Evolutionary conservation across 1,140 invertebrate species (phyloP).

Genomic region (Panulirus ornatus): DNA sequence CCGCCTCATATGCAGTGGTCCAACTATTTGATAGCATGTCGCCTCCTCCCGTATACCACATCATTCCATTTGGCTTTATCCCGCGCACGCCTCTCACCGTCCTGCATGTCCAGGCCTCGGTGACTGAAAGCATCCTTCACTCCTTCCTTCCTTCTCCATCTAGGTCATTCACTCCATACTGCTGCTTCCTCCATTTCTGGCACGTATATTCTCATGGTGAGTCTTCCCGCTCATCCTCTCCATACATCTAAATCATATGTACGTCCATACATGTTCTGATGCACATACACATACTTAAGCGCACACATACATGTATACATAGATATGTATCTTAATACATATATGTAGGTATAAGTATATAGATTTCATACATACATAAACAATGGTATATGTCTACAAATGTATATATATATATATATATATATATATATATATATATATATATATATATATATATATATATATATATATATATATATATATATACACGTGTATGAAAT

Average conservation of each 20-base stretch:
- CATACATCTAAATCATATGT: not conserved
- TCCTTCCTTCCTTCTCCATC: no score
- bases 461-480: conserved; percentile 35
- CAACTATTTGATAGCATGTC: no score
- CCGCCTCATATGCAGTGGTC: no score
- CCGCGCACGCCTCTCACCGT: no score
- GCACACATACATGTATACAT: conserved; percentile 23
- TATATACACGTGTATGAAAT: not conserved
- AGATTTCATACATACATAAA: not conserved
- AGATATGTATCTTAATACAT: conserved; percentile 11
- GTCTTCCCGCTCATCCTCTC: no score
- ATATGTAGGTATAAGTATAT: not conserved
- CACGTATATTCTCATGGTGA: no score
- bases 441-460: conserved; percentile 43
- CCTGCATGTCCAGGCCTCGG: no score
- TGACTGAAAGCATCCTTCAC: no score
- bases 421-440: conserved; percentile 30
- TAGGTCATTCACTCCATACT: no score
- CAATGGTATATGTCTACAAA: not conserved
- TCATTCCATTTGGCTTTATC: no score
- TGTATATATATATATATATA: conserved; percentile 8
- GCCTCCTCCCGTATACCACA: no score
- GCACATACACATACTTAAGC: conserved; percentile 3
- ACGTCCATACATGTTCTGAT: not conserved
- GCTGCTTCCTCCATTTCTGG: no score